Conservation (phyloP, 2,113 vertebrate genomes). For the Marmota monax region DNA sequence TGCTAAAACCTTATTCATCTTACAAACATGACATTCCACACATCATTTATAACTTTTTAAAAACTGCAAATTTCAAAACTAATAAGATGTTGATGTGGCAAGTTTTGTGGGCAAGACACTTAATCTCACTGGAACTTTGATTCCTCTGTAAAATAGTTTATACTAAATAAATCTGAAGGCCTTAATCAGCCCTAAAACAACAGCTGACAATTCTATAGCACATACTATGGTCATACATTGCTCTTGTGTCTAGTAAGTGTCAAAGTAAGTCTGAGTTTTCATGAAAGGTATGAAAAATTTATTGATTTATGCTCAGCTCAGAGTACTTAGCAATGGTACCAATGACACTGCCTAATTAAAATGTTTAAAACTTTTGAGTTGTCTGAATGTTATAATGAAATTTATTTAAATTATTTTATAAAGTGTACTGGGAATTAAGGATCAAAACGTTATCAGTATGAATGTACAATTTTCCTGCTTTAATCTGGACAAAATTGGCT, state of each 20-base stretch:
- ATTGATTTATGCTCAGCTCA: slow-evolving; percentile 44
- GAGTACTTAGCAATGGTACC: slow-evolving; percentile 11
- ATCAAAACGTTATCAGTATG: slow-evolving; percentile 57
- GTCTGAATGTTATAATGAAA: slow-evolving; percentile 65
- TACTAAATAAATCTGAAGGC: slow-evolving; percentile 25
- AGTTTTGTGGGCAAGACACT: not conserved
- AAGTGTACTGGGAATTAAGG: slow-evolving; percentile 38
- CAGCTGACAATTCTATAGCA: slow-evolving; percentile 1
- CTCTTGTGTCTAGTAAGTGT: slow-evolving; percentile 8
- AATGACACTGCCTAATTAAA: slow-evolving; percentile 69
- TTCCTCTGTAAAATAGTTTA: slow-evolving; percentile 49
- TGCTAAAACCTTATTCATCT: slow-evolving; percentile 45
- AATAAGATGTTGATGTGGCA: slow-evolving; percentile 26
- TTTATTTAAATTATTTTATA: slow-evolving; percentile 52
- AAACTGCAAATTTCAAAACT: slow-evolving; percentile 51
- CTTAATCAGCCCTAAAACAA: slow-evolving; percentile 51
- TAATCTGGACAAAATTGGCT: slow-evolving; percentile 51
- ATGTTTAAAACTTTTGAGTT: slow-evolving; percentile 56
- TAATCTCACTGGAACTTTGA: not conserved
- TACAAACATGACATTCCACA: slow-evolving; percentile 37
- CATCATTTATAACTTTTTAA: slow-evolving; percentile 36
- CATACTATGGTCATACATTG: not conserved
- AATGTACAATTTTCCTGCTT: slow-evolving; percentile 28
- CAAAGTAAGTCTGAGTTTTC: slow-evolving; percentile 57
- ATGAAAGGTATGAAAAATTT: slow-evolving; percentile 27